Evolutionary conservation across 2,113 vertebrate species (phyloP).

Genomic region (Morone saxatilis): DNA sequence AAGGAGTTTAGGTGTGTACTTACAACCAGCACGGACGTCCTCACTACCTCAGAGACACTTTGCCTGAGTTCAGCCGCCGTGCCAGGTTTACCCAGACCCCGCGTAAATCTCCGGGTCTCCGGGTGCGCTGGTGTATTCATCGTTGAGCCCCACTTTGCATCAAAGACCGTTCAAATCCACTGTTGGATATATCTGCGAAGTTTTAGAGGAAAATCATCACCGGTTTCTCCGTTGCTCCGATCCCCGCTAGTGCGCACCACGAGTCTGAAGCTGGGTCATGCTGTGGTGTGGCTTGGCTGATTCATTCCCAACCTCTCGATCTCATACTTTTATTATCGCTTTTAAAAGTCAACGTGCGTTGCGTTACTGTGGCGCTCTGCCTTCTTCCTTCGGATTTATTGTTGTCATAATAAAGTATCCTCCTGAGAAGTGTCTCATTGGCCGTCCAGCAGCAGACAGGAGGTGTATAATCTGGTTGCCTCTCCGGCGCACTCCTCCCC

Average conservation of each 20-base stretch:
- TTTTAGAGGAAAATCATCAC: conserved; percentile 40
- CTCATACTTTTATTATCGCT: conserved; percentile 23
- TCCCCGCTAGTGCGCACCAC: conserved; percentile 45
- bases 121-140: conserved; percentile 81
- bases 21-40: conserved; percentile 93
- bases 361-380: neutral
- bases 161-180: conserved; percentile 34
- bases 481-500: conserved; percentile 68
- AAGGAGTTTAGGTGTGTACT: conserved; percentile 75
- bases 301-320: conserved; percentile 27
- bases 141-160: conserved; percentile 44
- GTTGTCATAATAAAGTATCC: conserved; percentile 50
- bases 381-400: conserved; percentile 8
- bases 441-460: conserved; percentile 50
- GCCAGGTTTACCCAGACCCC: conserved; percentile 94
- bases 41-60: conserved; percentile 96
- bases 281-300: conserved; percentile 21
- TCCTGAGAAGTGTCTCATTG: conserved; percentile 49
- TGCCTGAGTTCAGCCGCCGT: conserved; percentile 96
- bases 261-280: conserved; percentile 62
- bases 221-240: conserved; percentile 36
- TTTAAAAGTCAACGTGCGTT: conserved; percentile 3
- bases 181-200: conserved; percentile 2
- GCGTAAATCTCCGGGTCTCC: conserved; percentile 96
- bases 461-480: conserved; percentile 65